Percentiles rank a stretch among this genome's conserved stretches.
Conservation (phyloP, 1,140 invertebrate species). For the Danaus plexippus region DNA sequence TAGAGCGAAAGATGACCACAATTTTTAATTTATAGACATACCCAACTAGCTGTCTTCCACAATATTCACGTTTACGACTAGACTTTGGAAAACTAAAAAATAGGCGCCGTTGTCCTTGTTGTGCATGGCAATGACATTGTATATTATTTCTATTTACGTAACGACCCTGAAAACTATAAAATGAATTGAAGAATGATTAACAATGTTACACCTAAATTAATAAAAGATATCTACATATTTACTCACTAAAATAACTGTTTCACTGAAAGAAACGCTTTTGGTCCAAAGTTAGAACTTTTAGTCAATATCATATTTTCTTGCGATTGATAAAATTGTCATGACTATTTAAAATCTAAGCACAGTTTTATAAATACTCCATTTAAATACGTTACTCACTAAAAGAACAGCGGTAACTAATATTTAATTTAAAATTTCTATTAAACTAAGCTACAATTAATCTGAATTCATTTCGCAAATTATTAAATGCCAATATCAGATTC, state of each 20-base stretch:
- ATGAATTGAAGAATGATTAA: slow-evolving; percentile 1
- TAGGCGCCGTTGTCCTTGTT: slow-evolving; percentile 37
- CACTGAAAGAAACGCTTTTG: not conserved
- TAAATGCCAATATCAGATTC: too few relatives aligned
- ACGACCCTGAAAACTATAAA: slow-evolving; percentile 63
- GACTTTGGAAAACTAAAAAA: slow-evolving; percentile 55
- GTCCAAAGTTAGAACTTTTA: slow-evolving; percentile 6
- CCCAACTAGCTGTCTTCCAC: slow-evolving; percentile 81
- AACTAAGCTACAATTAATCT: too few relatives aligned
- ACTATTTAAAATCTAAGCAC: not conserved
- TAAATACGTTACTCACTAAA: too few relatives aligned
- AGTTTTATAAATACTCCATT: slow-evolving; percentile 1
- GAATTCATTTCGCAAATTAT: too few relatives aligned
- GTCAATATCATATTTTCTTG: slow-evolving; percentile 8
- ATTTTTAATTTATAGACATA: slow-evolving; percentile 44
- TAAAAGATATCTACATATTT: slow-evolving; percentile 4
- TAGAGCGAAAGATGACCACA: too few relatives aligned
- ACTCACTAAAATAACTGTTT: slow-evolving; percentile 3
- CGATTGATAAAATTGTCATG: not conserved
- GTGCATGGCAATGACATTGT: slow-evolving; percentile 47
- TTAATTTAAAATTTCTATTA: too few relatives aligned
- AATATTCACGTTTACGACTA: slow-evolving; percentile 74
- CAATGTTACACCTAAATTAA: not conserved
- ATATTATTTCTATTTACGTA: slow-evolving; percentile 53
- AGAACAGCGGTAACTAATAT: too few relatives aligned